Evolutionary conservation across 1,140 invertebrate genomes (phyloP).

Genomic region (Centruroides vittatus): DNA sequence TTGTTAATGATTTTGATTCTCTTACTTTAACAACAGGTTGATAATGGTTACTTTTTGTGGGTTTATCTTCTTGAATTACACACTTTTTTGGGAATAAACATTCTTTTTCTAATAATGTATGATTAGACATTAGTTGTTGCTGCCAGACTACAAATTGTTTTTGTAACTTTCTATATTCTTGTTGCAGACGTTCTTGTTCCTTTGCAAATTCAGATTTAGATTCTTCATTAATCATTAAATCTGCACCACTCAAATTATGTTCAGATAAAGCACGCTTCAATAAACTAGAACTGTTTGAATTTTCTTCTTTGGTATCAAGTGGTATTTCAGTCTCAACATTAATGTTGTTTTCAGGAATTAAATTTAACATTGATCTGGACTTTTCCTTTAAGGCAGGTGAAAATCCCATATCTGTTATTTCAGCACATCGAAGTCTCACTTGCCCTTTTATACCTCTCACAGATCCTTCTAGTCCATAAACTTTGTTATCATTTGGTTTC

Average conservation of each 20-base stretch:
- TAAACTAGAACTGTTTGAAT: too few species aligned
- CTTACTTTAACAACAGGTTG: too few species aligned
- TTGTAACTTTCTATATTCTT: constrained; percentile 10
- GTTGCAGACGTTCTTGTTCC: constrained; percentile 8
- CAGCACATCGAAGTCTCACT: background rate
- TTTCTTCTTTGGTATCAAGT: too few species aligned
- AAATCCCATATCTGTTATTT: background rate
- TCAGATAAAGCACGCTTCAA: background rate
- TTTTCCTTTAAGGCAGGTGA: background rate
- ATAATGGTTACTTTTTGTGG: too few species aligned
- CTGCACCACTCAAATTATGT: background rate
- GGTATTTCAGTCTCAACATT: too few species aligned
- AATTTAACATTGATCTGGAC: background rate
- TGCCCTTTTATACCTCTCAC: background rate
- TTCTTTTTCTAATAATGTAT: constrained; percentile 8
- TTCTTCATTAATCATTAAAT: background rate
- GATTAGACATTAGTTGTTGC: constrained; percentile 8
- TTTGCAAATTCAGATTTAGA: constrained; percentile 1
- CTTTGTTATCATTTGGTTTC: background rate
- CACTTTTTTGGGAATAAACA: constrained; percentile 3
- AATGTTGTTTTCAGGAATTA: background rate
- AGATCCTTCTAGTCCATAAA: constrained; percentile 1
- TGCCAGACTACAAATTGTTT: constrained; percentile 13
- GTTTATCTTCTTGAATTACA: background rate
- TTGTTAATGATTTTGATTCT: too few species aligned